These are phyloP conservation scores for Catostylus mosaicus DNA, from an alignment of 30 jellyfish, hydroid and myxozoan species.

Conservation along the genomic window DNA sequence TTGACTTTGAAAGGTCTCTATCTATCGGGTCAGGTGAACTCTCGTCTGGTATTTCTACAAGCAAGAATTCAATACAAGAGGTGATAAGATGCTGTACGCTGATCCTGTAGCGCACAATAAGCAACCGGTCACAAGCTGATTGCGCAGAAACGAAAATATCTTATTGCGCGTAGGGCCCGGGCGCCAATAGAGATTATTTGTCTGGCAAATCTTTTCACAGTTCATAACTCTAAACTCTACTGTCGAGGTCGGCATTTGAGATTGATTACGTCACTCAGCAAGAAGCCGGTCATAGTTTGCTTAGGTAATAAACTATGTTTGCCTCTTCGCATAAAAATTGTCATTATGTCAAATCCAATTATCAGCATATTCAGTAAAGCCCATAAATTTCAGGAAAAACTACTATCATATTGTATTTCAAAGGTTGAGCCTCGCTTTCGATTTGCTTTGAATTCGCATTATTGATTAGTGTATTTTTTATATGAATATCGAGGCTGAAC, in stretches of 20 bases:
- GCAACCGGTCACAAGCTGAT: conserved; percentile 49
- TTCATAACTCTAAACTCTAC: conserved; percentile 47
- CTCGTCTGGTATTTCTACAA: conserved; percentile 53
- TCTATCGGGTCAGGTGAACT: conserved; percentile 30
- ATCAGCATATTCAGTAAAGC: not conserved
- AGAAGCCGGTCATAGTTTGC: conserved; percentile 26
- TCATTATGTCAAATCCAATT: not conserved
- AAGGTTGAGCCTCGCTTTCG: no score
- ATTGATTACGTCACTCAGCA: conserved; percentile 41
- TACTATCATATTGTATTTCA: no score
- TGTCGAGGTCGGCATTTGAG: conserved; percentile 56
- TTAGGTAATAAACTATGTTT: conserved; percentile 15
- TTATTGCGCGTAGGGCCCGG: conserved; percentile 43
- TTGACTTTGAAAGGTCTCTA: conserved; percentile 23
- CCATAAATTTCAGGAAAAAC: not conserved
- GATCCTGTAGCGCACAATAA: conserved; percentile 15
- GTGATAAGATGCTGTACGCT: conserved; percentile 42
- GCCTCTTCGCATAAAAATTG: conserved; percentile 10
- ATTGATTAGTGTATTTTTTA: no score
- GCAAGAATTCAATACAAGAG: conserved; percentile 31
- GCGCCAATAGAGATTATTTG: conserved; percentile 70
- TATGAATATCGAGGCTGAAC: no score
- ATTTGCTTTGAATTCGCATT: no score
- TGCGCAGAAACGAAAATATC: conserved; percentile 55
- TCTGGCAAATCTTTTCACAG: conserved; percentile 73